phyloP scores from a whole-genome alignment of 2,113 vertebrate genomes.

The Lutjanus erythropterus region DNA sequence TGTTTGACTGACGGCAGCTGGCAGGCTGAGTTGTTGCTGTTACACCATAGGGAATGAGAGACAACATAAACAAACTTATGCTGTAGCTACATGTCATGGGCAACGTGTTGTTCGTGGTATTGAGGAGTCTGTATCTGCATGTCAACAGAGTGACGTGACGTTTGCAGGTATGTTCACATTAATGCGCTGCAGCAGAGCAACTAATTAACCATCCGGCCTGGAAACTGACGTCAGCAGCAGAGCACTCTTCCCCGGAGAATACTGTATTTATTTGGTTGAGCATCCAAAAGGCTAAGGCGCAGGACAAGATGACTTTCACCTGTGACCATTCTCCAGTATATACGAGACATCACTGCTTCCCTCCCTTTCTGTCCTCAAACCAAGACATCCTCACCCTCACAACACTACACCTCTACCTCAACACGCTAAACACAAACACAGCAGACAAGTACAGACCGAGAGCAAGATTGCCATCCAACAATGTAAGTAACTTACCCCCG shows the following conservation, averaged over 20 bases:
- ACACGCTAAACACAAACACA: not conserved
- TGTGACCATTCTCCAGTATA: not conserved
- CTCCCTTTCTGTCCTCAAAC: not conserved
- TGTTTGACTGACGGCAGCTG: slow-evolving; percentile 24
- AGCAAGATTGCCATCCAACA: not conserved
- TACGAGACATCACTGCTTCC: not conserved
- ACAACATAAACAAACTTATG: not conserved
- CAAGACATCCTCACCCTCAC: not conserved
- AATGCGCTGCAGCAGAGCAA: not conserved
- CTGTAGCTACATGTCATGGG: not conserved
- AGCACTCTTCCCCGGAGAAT: not conserved
- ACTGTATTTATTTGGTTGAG: not conserved
- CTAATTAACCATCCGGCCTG: not conserved
- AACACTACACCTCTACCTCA: not conserved
- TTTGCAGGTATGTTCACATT: not conserved
- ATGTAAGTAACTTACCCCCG: not conserved
- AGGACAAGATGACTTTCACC: not conserved
- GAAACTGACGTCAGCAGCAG: not conserved
- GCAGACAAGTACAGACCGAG: slow-evolving; percentile 2
- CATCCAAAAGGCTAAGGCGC: not conserved
- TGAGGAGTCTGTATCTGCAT: not conserved
- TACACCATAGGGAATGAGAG: not conserved
- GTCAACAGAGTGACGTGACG: not conserved
- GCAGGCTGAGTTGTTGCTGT: not conserved
- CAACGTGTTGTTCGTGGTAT: not conserved